Evolutionary conservation across 2,888 invertebrate genomes (phyloP).

Genomic region (Calameuta idolon): DNA sequence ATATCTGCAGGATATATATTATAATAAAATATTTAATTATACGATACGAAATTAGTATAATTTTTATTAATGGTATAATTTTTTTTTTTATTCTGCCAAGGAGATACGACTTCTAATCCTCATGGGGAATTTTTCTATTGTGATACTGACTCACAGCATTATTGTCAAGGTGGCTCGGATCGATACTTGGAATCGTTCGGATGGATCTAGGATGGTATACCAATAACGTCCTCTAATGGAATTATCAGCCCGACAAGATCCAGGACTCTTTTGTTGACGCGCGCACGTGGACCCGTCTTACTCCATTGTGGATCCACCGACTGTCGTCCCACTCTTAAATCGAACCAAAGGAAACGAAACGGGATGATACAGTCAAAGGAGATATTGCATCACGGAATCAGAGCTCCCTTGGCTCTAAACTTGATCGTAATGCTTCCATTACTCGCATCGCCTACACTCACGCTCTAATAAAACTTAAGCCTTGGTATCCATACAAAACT

Average conservation of each 20-base stretch:
- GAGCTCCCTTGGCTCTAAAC: neutral
- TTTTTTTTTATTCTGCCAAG: neutral
- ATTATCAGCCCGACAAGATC: slow-evolving; percentile 47
- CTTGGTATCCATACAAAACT: neutral
- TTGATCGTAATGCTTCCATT: slow-evolving; percentile 31
- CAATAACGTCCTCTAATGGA: slow-evolving; percentile 50
- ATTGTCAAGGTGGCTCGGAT: neutral
- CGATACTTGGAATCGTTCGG: neutral
- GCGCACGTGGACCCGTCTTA: slow-evolving; percentile 5
- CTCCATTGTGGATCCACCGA: neutral
- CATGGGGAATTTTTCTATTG: neutral
- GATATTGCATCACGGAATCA: slow-evolving; percentile 37
- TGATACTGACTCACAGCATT: neutral
- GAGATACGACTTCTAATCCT: neutral
- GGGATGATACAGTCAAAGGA: slow-evolving; percentile 28
- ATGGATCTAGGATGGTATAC: slow-evolving; percentile 21
- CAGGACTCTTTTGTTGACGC: neutral
- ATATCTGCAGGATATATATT: neutral
- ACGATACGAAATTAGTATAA: too few relatives aligned
- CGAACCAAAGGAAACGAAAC: slow-evolving; percentile 28
- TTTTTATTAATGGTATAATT: too few relatives aligned
- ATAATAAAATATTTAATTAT: too few relatives aligned
- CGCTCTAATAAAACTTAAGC: slow-evolving; percentile 45
- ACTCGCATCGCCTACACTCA: slow-evolving; percentile 47
- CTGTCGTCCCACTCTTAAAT: neutral